Evolutionary conservation across 2,113 vertebrate genomes (phyloP), one percentile per base, ranked within the genome.

Genomic region (Gadus chalcogrammus): DNA sequence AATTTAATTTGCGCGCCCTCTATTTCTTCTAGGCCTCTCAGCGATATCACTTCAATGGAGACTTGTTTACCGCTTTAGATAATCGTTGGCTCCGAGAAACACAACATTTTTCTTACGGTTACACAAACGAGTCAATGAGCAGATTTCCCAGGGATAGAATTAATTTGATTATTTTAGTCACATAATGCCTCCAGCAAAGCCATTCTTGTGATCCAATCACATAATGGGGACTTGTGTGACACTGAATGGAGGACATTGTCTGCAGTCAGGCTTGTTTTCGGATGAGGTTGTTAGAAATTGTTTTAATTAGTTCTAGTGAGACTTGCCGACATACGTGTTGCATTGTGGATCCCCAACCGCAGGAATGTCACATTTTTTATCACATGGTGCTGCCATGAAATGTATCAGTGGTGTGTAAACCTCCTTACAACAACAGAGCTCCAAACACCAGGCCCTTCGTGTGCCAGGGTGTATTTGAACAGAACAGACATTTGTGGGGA

Each of bases 381-480:
- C 96, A 99, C 96, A 98, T 97, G 96, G 89, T 80, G 82, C 89
- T 87, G 90, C 81, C 88, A 90, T 97, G 93, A 96, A 96, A 96
- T 97, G 84, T 92, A 96, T 96, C 93, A 92, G 92, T 88, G 94
- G 93, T 93, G 84, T 84, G 91, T 88, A 91, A 92, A 89, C 89
- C 88, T 87, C 79, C 92, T 92, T 92, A 93, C 88, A 95, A 93
- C 92, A 95, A 92, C 93, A 93, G 80, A 86, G 85, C 88, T 84
- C 75, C 90, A 75, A 89, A 89, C 85, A 88, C 90, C 88, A 88
- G 78, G 79, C 84, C 91, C 93, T 96, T 89, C 95, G 70, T 88
- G 84, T 88, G 85, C 65, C 61, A 82, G 80, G 82, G 88, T 82
- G 84, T 84, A 88, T 91, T 94, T 89, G 84, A 92, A 93, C 88